Percentiles rank a stretch among this genome's conserved stretches.
Conservation (phyloP, 2,888 invertebrate species). For the Apodemia mormo region DNA sequence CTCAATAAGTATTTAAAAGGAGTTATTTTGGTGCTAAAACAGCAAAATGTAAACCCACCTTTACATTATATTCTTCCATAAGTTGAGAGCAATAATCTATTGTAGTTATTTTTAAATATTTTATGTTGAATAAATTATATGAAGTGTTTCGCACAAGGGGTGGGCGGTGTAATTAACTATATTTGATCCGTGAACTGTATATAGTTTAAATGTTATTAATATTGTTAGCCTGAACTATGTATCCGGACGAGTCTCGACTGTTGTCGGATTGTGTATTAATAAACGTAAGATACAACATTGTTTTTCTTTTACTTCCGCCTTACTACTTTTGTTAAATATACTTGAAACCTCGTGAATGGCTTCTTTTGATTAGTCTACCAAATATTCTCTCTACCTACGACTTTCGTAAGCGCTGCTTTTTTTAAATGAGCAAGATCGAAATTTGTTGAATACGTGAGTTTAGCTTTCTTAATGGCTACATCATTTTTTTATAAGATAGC, state of each 20-base stretch:
- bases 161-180: neutral
- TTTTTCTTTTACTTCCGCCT: slow-evolving; percentile 31
- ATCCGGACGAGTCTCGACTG: slow-evolving; percentile 3
- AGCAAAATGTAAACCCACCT: slow-evolving; percentile 24
- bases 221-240: slow-evolving; percentile 6
- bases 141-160: slow-evolving; percentile 6
- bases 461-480: no score
- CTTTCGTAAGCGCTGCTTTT: no score
- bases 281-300: slow-evolving; percentile 35
- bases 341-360: no score
- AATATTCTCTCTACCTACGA: no score
- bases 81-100: slow-evolving; percentile 65
- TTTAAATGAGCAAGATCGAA: no score
- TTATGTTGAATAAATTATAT: slow-evolving; percentile 52
- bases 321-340: neutral
- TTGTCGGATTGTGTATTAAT: slow-evolving; percentile 35
- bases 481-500: no score
- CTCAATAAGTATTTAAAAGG: no score
- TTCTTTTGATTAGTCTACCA: no score
- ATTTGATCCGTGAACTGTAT: no score
- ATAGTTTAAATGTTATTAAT: slow-evolving; percentile 6
- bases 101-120: slow-evolving; percentile 51
- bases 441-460: no score
- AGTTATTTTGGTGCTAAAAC: slow-evolving; percentile 7
- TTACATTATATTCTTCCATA: slow-evolving; percentile 54